Evolutionary conservation across 2,888 invertebrate genomes (phyloP), one percentile per base, ranked within the genome.

Genomic region (Ichneumoninae sp.): DNA sequence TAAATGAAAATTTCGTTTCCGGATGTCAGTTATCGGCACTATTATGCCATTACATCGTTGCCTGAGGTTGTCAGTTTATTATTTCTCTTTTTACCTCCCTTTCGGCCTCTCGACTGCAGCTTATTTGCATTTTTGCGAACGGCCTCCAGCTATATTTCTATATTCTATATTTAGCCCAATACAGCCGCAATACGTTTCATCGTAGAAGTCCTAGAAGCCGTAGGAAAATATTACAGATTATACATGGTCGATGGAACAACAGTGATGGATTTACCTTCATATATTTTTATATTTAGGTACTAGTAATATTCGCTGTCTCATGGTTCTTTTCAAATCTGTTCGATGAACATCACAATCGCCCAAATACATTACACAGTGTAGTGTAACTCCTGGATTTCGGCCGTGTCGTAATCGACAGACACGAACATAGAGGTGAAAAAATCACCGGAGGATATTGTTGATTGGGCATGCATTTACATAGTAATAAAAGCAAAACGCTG

Each of bases 221-320:
- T 22, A 54, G n/a, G 54, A 54, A 54, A 19, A 54, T 22, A 54
- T 22, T 10, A 8, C 54, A 22, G 22, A 16, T 54, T 10, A 22
- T n/a, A 10, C n/a, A 54, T 22, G 26, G 57, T 13, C 22, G 4
- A 57, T 26, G 3, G 26, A n/a, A 16, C 33, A 63, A 63, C 7
- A 16, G 16, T 7, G 16, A 7, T 71, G 13, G 54, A 30, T 60
- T 75, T 70, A 83, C 83, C 69, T 75, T 44, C 44, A 83, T n/a
- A 83, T 6, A 79, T 75, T 54, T 87, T 87, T 7, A 88, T 77
- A 52, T 85, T 83, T 10, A 85, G 60, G 47, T 66, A 83, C 19
- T 78, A 77, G 44, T 85, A 86, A 79, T 85, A 83, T 57, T 85
- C 85, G 44, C 65, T 63, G 1, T 52, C 26, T 87, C 87, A 87